Percentiles rank a stretch among this genome's conserved stretches.
Evolutionary conservation across 2,888 invertebrate species (phyloP).

Genomic region (Penaeus monodon): DNA sequence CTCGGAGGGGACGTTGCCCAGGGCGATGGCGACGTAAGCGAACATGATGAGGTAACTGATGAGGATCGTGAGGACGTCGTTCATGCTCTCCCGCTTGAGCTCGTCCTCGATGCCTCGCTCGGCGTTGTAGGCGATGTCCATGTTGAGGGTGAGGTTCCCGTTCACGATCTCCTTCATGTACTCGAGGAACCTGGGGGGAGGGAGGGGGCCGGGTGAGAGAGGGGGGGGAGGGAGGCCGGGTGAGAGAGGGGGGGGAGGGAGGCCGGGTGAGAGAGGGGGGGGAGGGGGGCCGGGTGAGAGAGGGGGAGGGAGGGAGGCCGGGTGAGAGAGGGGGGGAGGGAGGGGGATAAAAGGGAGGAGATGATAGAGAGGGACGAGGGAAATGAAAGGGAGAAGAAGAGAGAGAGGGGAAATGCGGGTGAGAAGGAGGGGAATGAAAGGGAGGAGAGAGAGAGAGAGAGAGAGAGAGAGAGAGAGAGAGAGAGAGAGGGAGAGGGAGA

Average conservation of each 20-base stretch:
- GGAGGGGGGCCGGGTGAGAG: too few relatives aligned
- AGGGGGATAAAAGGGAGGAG: too few relatives aligned
- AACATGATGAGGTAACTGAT: constrained; percentile 95
- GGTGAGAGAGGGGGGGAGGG: too few relatives aligned
- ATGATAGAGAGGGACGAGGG: too few relatives aligned
- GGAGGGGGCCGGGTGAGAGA: background rate
- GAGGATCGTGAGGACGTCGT: constrained; percentile 85
- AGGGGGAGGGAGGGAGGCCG: too few relatives aligned
- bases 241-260: background rate
- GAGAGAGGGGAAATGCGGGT: too few relatives aligned
- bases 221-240: too few relatives aligned
- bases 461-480: too few relatives aligned
- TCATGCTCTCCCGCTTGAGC: constrained; percentile 83
- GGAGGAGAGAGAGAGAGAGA: too few relatives aligned
- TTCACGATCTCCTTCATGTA: constrained; percentile 77
- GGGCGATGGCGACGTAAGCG: constrained; percentile 85
- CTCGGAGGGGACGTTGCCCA: constrained; percentile 78
- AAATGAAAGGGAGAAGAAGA: too few relatives aligned
- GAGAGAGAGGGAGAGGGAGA: too few relatives aligned
- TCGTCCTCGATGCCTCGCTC: constrained; percentile 98
- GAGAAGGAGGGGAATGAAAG: too few relatives aligned
- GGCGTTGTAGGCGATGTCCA: constrained; percentile 88
- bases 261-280: background rate
- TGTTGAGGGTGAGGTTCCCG: constrained; percentile 74
- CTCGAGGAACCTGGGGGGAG: constrained; percentile 75